Percentiles rank a stretch among this genome's conserved stretches.
These are phyloP conservation scores for Synanthedon andrenaeformis DNA, from an alignment of 2,888 invertebrate species.

Conservation along the genomic window DNA sequence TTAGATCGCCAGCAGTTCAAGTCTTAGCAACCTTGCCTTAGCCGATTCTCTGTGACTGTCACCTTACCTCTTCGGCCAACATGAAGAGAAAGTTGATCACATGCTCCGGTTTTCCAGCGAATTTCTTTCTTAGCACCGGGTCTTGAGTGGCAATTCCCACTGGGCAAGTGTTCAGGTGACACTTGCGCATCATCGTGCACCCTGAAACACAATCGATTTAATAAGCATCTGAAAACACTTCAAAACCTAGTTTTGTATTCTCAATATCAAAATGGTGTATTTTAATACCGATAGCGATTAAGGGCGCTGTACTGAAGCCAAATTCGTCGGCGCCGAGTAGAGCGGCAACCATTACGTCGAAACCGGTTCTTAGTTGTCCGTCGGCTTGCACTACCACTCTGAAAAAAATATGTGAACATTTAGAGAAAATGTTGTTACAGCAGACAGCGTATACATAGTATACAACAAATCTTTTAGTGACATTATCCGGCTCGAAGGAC, in stretches of 20 bases:
- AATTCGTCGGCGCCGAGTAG: constrained; percentile 98
- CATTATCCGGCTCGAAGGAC: no score
- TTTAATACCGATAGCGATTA: constrained; percentile 86
- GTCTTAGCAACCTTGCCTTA: no score
- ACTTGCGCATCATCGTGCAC: constrained; percentile 99
- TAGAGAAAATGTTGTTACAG: neutral
- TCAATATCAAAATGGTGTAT: neutral
- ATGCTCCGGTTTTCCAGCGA: constrained; percentile 97
- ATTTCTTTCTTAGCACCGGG: constrained; percentile 93
- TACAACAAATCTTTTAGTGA: neutral
- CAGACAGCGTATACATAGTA: neutral
- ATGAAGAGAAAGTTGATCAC: constrained; percentile 98
- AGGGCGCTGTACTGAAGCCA: constrained; percentile 97
- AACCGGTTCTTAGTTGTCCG: constrained; percentile 94
- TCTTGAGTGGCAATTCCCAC: constrained; percentile 99
- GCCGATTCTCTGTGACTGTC: no score
- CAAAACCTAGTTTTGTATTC: no score
- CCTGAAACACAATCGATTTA: constrained; percentile 47
- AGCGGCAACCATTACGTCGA: constrained; percentile 96
- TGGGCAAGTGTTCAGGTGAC: constrained; percentile 98
- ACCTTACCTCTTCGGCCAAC: constrained; percentile 93
- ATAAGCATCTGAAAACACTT: neutral
- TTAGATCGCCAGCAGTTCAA: no score
- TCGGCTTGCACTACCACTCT: constrained; percentile 96
- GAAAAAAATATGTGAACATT: constrained; percentile 4